These are phyloP conservation scores for Drosophila algonquin DNA, from an alignment of 2,888 invertebrate genomes.

Conservation along the genomic window DNA sequence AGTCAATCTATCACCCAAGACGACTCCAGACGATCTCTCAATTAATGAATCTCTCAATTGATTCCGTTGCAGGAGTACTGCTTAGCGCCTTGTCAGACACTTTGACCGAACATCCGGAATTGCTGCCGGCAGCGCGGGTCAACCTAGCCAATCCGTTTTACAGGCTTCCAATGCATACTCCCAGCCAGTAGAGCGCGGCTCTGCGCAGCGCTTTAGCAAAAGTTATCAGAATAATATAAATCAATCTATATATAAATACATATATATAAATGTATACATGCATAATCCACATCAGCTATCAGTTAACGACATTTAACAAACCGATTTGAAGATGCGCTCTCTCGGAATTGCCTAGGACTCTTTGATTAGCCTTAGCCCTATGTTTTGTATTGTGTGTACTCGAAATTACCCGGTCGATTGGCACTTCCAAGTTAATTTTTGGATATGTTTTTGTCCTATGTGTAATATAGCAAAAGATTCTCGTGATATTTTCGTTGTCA, in stretches of 20 bases:
- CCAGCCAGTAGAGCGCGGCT: conserved; percentile 50
- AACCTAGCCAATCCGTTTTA: conserved; percentile 84
- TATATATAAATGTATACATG: conserved; percentile 48
- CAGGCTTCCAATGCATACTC: conserved; percentile 79
- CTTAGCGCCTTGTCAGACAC: conserved; percentile 90
- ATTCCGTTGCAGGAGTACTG: conserved; percentile 87
- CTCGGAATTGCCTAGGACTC: conserved; percentile 59
- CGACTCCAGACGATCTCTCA: background rate
- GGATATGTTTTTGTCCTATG: conserved; percentile 30
- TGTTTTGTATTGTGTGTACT: conserved; percentile 17
- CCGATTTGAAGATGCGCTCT: conserved; percentile 61
- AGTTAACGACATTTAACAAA: conserved; percentile 37
- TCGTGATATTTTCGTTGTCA: conserved; percentile 67
- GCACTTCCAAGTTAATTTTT: conserved; percentile 30
- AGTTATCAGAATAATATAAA: conserved; percentile 55
- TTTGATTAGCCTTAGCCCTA: conserved; percentile 25
- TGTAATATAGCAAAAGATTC: conserved; percentile 58
- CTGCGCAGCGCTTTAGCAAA: background rate
- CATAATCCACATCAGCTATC: conserved; percentile 44
- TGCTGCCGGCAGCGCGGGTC: conserved; percentile 86
- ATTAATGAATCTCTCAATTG: conserved; percentile 20
- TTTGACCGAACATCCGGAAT: conserved; percentile 89
- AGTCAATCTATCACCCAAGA: conserved; percentile 35
- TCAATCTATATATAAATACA: conserved; percentile 40
- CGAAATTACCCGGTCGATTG: conserved; percentile 19